phyloP scores from a whole-genome alignment of 2,113 vertebrate genomes.

The Promerops cafer region DNA sequence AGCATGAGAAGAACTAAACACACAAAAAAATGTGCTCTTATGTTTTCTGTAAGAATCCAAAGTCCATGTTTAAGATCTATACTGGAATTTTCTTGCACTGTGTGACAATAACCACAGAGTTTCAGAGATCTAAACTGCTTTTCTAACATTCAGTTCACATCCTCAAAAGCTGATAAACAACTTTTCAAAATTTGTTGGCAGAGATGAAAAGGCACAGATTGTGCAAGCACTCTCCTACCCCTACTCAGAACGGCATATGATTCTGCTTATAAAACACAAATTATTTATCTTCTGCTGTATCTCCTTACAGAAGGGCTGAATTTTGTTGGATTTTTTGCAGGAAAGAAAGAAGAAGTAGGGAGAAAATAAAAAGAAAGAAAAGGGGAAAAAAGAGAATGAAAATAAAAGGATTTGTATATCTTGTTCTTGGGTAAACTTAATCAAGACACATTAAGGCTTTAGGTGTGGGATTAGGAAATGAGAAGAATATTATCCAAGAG shows the following conservation, averaged over 20 bases:
- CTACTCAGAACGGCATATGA: conserved; percentile 31
- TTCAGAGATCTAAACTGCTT: background rate
- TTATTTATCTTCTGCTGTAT: conserved; percentile 3
- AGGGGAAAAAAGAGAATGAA: background rate
- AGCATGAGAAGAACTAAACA: background rate
- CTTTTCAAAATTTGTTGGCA: conserved; percentile 38
- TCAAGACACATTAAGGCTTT: background rate
- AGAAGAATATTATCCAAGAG: background rate
- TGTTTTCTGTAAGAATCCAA: background rate
- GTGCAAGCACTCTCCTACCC: conserved; percentile 8
- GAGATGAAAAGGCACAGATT: conserved; percentile 29
- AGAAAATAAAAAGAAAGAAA: background rate
- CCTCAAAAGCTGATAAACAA: background rate
- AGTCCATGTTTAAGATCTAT: background rate
- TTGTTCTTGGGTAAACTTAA: background rate
- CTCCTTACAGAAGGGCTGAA: background rate
- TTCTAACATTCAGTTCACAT: conserved; percentile 4
- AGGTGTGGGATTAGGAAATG: background rate
- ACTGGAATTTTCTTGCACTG: background rate
- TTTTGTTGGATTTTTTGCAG: background rate
- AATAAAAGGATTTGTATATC: background rate
- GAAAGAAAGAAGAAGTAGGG: background rate
- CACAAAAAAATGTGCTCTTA: background rate
- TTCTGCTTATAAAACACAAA: conserved; percentile 26
- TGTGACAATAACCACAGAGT: background rate